Percentiles rank a stretch among this genome's conserved stretches.
These are phyloP conservation scores for Drosophila bocki DNA, from an alignment of 1,140 invertebrate genomes.

Conservation along the genomic window DNA sequence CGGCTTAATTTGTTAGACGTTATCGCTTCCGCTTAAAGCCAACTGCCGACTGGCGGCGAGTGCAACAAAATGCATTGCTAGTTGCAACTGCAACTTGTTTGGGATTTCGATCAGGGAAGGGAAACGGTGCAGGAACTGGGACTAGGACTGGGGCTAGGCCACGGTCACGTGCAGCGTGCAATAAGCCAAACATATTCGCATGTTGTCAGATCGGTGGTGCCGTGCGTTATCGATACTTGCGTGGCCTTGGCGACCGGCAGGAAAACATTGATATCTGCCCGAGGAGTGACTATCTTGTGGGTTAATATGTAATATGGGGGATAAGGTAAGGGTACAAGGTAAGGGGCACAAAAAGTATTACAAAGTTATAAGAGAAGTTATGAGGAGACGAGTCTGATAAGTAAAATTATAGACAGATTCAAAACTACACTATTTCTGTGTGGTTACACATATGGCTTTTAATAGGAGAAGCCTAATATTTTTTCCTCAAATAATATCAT, in stretches of 20 bases:
- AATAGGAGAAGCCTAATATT: neutral
- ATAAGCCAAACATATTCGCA: conserved; percentile 73
- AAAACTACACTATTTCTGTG: no score
- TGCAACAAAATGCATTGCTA: conserved; percentile 59
- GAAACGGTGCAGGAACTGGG: neutral
- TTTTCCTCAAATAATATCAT: neutral
- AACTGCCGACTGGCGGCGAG: conserved; percentile 60
- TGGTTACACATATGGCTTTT: neutral
- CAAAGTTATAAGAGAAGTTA: neutral
- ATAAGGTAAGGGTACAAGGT: no score
- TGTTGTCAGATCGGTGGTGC: conserved; percentile 53
- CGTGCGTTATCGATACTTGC: conserved; percentile 53
- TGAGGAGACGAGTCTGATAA: neutral
- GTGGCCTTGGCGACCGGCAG: conserved; percentile 59
- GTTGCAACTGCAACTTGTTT: conserved; percentile 61
- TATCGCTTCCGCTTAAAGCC: conserved; percentile 71
- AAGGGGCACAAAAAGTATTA: no score
- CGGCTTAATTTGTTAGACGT: conserved; percentile 80
- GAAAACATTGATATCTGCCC: conserved; percentile 14
- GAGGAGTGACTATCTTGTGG: conserved; percentile 11
- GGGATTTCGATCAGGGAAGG: neutral
- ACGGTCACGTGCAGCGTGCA: conserved; percentile 70
- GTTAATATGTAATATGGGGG: conserved; percentile 4
- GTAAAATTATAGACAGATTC: neutral
- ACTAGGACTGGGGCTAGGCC: neutral